Evolutionary conservation across 2,888 invertebrate genomes (phyloP).

Genomic region (Xanthorhoe designata): DNA sequence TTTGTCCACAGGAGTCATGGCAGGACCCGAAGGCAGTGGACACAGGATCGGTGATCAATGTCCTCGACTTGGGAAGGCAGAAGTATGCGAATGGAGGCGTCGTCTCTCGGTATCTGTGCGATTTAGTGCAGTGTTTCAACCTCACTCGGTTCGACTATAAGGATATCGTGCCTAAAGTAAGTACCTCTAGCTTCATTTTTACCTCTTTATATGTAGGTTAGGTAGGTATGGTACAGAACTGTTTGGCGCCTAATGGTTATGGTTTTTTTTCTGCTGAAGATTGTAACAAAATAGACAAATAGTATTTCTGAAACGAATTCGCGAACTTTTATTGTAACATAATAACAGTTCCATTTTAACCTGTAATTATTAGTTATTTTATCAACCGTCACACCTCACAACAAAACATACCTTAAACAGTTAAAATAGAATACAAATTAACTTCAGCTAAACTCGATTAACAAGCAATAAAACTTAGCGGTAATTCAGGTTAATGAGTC

Average conservation of each 20-base stretch:
- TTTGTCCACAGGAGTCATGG: conserved; percentile 84
- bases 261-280: not conserved
- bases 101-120: conserved; percentile 85
- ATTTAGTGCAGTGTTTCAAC: conserved; percentile 88
- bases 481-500: conserved; percentile 24
- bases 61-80: conserved; percentile 84
- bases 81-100: conserved; percentile 83
- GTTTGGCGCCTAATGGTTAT: not conserved
- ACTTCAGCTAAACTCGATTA: conserved; percentile 7
- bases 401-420: not conserved
- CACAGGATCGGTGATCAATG: conserved; percentile 86
- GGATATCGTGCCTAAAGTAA: conserved; percentile 85
- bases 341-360: not conserved
- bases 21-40: conserved; percentile 84
- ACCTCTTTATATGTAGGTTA: no score
- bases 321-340: not conserved
- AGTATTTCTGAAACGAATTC: not conserved
- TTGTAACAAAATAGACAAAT: not conserved
- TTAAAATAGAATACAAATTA: not conserved
- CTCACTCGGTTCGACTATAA: conserved; percentile 89
- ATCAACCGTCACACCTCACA: not conserved
- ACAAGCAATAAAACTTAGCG: conserved; percentile 7
- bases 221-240: not conserved
- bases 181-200: no score
- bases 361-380: not conserved